These are phyloP conservation scores for Luidia sarsii DNA, from an alignment of 53 echinoderm and acorn worm species.

Conservation along the genomic window DNA sequence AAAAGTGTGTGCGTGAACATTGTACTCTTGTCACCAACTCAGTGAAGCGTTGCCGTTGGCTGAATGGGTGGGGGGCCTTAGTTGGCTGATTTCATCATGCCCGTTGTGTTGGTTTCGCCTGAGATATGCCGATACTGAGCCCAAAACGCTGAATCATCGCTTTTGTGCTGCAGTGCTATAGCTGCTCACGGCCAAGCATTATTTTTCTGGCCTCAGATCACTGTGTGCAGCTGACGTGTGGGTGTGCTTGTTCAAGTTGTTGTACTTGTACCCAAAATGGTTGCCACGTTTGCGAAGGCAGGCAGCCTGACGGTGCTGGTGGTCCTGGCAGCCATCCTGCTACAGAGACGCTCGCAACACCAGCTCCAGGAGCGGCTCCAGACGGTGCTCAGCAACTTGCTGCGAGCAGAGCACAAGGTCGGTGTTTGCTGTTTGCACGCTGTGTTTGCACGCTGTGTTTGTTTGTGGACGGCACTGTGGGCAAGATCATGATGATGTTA, in stretches of 20 bases:
- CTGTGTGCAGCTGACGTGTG: too few species aligned
- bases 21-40: too few species aligned
- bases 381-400: constrained; percentile 62
- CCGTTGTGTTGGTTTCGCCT: too few species aligned
- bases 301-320: constrained; percentile 39
- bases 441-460: neutral
- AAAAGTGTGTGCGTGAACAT: too few species aligned
- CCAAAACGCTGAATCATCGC: constrained; percentile 19
- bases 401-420: constrained; percentile 74
- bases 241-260: too few species aligned
- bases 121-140: too few species aligned
- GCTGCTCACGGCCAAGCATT: neutral
- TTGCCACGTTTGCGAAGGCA: constrained; percentile 18
- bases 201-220: neutral
- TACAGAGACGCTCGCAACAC: constrained; percentile 57
- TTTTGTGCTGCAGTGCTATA: neutral
- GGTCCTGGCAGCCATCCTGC: constrained; percentile 64
- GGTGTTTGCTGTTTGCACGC: neutral
- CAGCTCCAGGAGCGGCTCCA: constrained; percentile 68
- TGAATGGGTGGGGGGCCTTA: too few species aligned
- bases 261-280: too few species aligned
- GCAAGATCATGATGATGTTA: too few species aligned
- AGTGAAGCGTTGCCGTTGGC: too few species aligned
- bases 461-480: too few species aligned
- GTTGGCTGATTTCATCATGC: too few species aligned